Evolutionary conservation across 2,888 invertebrate genomes (phyloP).

Genomic region (Heteropelma amictum): DNA sequence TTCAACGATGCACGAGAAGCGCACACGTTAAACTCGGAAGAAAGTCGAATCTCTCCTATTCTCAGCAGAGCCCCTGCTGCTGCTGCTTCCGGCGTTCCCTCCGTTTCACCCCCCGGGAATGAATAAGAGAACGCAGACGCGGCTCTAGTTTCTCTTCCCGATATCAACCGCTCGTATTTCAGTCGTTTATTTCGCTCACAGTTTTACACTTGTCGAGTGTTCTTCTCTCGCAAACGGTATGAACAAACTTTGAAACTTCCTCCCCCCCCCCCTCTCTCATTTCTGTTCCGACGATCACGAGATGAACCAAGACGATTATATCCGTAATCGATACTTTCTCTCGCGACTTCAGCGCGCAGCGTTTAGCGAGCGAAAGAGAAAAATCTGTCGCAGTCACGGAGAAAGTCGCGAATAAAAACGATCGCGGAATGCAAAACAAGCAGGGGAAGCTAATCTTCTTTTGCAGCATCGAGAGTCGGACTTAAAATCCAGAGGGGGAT

Average conservation of each 20-base stretch:
- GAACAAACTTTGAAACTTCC: slow-evolving; percentile 25
- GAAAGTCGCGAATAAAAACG: neutral
- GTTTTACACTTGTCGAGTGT: slow-evolving; percentile 11
- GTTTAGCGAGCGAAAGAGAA: slow-evolving; percentile 17
- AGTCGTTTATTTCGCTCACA: slow-evolving; percentile 7
- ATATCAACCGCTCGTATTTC: slow-evolving; percentile 39
- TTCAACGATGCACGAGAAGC: too few relatives aligned
- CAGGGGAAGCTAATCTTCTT: neutral
- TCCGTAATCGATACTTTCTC: slow-evolving; percentile 27
- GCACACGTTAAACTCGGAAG: slow-evolving; percentile 30
- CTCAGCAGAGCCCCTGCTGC: too few relatives aligned
- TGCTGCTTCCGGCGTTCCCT: neutral
- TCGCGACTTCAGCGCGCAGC: neutral
- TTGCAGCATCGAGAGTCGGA: too few relatives aligned
- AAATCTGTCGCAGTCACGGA: neutral
- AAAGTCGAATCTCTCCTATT: slow-evolving; percentile 35
- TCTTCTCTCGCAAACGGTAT: slow-evolving; percentile 1
- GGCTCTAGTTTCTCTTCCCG: slow-evolving; percentile 13
- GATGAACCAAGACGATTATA: slow-evolving; percentile 32
- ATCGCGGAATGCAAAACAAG: neutral
- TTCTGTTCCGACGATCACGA: neutral
- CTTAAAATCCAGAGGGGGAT: too few relatives aligned
- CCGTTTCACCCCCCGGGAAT: slow-evolving; percentile 8
- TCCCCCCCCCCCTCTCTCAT: neutral
- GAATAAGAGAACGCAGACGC: slow-evolving; percentile 29